Percentiles rank a stretch among this genome's conserved stretches.
Evolutionary conservation across 2,797 vertebrate genomes (phyloP).

Genomic region (Sorex maritimensis): DNA sequence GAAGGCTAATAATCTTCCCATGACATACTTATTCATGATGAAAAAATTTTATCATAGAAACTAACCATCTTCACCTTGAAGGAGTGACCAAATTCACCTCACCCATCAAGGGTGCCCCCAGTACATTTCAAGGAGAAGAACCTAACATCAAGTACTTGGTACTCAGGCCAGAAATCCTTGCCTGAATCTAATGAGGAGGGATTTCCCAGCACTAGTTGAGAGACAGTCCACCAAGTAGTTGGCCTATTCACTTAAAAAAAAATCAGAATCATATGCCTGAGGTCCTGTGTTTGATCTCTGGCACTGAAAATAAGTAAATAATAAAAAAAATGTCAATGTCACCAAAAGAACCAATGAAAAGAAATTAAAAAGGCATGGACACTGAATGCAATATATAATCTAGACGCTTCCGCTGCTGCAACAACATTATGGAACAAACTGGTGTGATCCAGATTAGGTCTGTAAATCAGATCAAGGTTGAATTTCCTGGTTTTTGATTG

Average conservation of each 20-base stretch:
- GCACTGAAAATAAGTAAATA: not conserved
- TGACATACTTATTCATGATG: not conserved
- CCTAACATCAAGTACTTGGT: too few relatives aligned
- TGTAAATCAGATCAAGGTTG: not conserved
- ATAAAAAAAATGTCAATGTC: constrained; percentile 1
- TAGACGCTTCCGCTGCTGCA: constrained; percentile 7
- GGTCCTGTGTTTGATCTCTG: not conserved
- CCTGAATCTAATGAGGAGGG: too few relatives aligned
- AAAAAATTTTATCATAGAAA: not conserved
- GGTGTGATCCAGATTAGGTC: not conserved
- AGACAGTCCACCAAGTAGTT: too few relatives aligned
- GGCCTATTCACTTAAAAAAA: too few relatives aligned
- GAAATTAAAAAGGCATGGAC: not conserved
- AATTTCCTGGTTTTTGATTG: constrained; percentile 35
- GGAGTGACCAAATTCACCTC: not conserved
- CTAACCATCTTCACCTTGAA: not conserved
- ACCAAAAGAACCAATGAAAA: not conserved
- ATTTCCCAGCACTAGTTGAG: too few relatives aligned
- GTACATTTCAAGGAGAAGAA: too few relatives aligned
- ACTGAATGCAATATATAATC: not conserved
- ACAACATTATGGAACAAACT: not conserved
- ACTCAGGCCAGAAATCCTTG: too few relatives aligned
- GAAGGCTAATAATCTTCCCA: not conserved
- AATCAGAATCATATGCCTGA: not conserved
- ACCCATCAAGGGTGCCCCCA: not conserved